Evolutionary conservation across 1,140 invertebrate species (phyloP), one percentile per base, ranked within the genome.

Genomic region (Drosophila lowei): DNA sequence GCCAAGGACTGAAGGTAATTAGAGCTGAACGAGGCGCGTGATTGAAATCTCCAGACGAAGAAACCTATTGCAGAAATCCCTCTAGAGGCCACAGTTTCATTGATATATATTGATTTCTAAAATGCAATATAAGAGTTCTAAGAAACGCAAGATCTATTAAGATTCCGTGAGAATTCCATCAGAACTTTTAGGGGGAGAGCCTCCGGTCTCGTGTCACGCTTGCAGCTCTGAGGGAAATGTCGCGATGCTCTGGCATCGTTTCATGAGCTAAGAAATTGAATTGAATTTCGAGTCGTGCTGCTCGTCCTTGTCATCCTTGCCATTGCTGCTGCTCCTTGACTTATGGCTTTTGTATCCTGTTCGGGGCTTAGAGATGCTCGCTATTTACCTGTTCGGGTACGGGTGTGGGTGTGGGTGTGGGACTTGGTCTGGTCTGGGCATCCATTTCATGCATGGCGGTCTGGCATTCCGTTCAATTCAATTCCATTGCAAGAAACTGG

Each of bases 191-290:
- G 23, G 3, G 23, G 3, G 23, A 23, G 23, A 4, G 23, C 0
- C 5, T 25, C 5, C 23, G 0, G 23, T 6, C 7, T 46, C 16
- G 43, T 11, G n/a, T 52, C 41, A 62, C 59, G 50, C 28, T 6
- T 13, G 11, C 60, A 62, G 44, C 60, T 21, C 50, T 30, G 42
- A 43, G 56, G 9, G 23, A 44, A 49, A 74, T 74, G 72, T 86
- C 66, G 80, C 78, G 57, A 60, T 64, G 59, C 47, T 13, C 34
- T 76, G 81, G 77, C 60, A 61, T 63, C 81, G 64, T 74, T 85
- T 77, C 80, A 86, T 77, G 77, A 64, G 72, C 77, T 74, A 74
- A 86, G 64, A 85, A 86, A 85, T 86, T 80, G 77, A 85, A 85
- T 86, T 85, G 72, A 71, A 73, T 85, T 80, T 81, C 59, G 56